Evolutionary conservation across 2,797 vertebrate species (phyloP).

Genomic region (Molossus molossus): DNA sequence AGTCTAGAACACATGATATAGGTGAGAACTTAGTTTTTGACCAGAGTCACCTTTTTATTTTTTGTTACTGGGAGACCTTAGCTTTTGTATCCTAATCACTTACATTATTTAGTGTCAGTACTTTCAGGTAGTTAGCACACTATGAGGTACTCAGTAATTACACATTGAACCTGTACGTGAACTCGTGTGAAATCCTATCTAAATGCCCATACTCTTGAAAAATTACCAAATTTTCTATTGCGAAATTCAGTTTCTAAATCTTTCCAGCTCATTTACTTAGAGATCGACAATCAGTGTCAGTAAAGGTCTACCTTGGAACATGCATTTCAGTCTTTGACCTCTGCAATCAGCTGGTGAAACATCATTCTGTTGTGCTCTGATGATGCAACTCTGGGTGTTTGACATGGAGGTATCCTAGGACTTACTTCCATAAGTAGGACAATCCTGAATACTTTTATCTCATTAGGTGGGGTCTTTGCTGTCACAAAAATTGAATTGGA

Average conservation of each 20-base stretch:
- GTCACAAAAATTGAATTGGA: not conserved
- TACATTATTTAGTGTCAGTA: not conserved
- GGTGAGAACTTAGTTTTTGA: slow-evolving; percentile 36
- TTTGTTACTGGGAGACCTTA: slow-evolving; percentile 21
- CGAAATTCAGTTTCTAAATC: slow-evolving; percentile 26
- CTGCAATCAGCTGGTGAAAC: not conserved
- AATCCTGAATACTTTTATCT: not conserved
- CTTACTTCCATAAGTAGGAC: not conserved
- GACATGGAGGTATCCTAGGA: not conserved
- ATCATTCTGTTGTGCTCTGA: not conserved
- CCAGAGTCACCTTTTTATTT: not conserved
- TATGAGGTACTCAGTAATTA: not conserved
- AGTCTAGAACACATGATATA: not conserved
- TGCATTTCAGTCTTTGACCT: not conserved
- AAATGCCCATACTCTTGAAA: not conserved
- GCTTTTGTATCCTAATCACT: not conserved
- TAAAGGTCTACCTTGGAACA: not conserved
- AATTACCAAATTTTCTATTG: not conserved
- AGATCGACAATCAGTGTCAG: not conserved
- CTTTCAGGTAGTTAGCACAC: not conserved
- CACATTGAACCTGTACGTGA: not conserved
- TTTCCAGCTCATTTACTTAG: not conserved
- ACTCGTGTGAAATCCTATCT: not conserved
- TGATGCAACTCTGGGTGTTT: not conserved
- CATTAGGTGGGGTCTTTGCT: not conserved